A percentile compares a stretch with the other conserved stretches of the same genome.
These are phyloP conservation scores for Harpalus rubripes DNA, from an alignment of 2,888 invertebrate genomes.

Conservation along the genomic window DNA sequence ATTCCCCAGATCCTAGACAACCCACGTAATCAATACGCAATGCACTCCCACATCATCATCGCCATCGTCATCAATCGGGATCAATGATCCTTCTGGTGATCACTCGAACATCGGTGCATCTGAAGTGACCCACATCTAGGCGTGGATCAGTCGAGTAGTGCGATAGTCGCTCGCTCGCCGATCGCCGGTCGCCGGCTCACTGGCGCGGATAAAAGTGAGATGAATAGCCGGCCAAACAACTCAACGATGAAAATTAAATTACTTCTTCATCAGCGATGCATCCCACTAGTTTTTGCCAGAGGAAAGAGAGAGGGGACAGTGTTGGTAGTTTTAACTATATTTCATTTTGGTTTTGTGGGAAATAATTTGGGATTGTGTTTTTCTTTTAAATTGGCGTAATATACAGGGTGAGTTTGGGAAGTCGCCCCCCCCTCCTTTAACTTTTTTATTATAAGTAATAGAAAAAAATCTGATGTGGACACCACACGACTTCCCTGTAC, in stretches of 20 bases:
- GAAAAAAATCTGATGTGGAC: no score
- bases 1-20: no score
- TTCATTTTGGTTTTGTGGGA: neutral
- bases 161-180: neutral
- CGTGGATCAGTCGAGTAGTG: neutral
- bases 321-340: neutral
- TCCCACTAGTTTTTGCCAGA: neutral
- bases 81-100: neutral
- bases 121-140: slow-evolving; percentile 28
- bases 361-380: neutral
- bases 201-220: slow-evolving; percentile 59
- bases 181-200: slow-evolving; percentile 29
- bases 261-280: slow-evolving; percentile 58
- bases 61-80: no score
- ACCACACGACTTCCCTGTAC: no score
- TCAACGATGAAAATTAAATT: slow-evolving; percentile 63
- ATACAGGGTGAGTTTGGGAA: no score
- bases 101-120: slow-evolving; percentile 44
- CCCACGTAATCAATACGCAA: no score
- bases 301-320: no score
- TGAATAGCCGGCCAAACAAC: slow-evolving; percentile 57
- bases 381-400: no score
- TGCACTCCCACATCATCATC: no score
- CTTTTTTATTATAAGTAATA: no score
- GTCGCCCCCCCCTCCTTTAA: no score